Percentiles rank a stretch among this genome's conserved stretches.
Evolutionary conservation across 2,888 invertebrate species (phyloP).

Genomic region (Auanema sp.): DNA sequence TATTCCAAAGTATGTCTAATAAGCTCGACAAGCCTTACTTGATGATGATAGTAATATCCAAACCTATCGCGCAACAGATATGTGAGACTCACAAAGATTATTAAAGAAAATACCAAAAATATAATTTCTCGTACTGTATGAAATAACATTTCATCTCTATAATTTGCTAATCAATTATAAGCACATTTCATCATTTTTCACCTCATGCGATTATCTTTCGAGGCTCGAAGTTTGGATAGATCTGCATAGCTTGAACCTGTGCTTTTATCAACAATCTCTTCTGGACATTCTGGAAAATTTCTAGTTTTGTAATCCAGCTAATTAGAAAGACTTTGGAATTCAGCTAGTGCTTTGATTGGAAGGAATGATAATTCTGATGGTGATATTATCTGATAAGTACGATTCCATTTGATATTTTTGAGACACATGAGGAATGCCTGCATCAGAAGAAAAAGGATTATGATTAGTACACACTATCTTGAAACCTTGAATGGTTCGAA

Average conservation of each 20-base stretch:
- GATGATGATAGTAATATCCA: conserved; percentile 40
- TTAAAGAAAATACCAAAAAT: conserved; percentile 35
- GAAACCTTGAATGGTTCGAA: conserved; percentile 42
- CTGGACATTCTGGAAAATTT: not conserved
- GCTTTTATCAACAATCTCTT: conserved; percentile 3
- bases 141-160: conserved; percentile 36
- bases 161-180: no score
- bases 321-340: conserved; percentile 25
- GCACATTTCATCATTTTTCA: no score
- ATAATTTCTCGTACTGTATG: conserved; percentile 41
- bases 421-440: not conserved
- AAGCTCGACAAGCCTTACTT: conserved; percentile 13
- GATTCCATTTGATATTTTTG: conserved; percentile 15
- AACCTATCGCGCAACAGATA: conserved; percentile 40
- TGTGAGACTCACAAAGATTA: conserved; percentile 42
- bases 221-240: conserved; percentile 30
- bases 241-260: conserved; percentile 34
- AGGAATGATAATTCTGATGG: conserved; percentile 28
- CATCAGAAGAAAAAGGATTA: no score
- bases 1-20: no score
- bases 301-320: conserved; percentile 21
- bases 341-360: conserved; percentile 20
- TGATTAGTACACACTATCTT: no score
- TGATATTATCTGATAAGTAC: conserved; percentile 28
- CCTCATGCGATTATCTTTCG: conserved; percentile 36